Conservation (phyloP, 2,797 vertebrate genomes). For the Danio choprae region DNA sequence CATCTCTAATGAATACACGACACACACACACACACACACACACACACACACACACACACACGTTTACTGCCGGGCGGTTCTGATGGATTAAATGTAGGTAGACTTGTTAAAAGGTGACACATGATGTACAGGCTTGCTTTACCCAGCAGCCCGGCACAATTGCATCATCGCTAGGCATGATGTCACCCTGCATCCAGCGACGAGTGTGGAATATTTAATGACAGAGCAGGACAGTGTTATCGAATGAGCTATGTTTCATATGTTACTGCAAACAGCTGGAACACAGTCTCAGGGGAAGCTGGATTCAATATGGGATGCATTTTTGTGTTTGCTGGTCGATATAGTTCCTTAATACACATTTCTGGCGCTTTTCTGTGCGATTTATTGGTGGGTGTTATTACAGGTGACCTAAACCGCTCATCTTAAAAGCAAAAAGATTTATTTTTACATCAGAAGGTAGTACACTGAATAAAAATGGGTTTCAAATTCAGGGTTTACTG, state of each 20-base stretch:
- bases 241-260: slow-evolving; percentile 28
- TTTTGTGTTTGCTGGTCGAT: slow-evolving; percentile 2
- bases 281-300: neutral
- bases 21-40: neutral
- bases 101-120: slow-evolving; percentile 73
- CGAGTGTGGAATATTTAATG: slow-evolving; percentile 77
- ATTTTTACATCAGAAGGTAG: too few species aligned
- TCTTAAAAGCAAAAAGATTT: too few species aligned
- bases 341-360: neutral
- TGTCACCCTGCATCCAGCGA: slow-evolving; percentile 79
- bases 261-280: slow-evolving; percentile 8
- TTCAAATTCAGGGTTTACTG: too few species aligned
- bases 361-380: neutral
- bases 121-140: slow-evolving; percentile 70
- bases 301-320: neutral
- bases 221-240: slow-evolving; percentile 53
- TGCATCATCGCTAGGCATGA: slow-evolving; percentile 81
- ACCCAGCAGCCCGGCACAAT: slow-evolving; percentile 71
- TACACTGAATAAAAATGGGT: too few species aligned
- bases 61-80: slow-evolving; percentile 56
- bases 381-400: neutral
- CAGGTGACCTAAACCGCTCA: neutral
- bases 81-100: slow-evolving; percentile 59
- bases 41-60: slow-evolving; percentile 16
- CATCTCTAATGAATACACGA: slow-evolving; percentile 12